A percentile compares a stretch with the other conserved stretches of the same genome.
Conservation (phyloP, 2,888 invertebrate species). For the Brenthis ino region DNA sequence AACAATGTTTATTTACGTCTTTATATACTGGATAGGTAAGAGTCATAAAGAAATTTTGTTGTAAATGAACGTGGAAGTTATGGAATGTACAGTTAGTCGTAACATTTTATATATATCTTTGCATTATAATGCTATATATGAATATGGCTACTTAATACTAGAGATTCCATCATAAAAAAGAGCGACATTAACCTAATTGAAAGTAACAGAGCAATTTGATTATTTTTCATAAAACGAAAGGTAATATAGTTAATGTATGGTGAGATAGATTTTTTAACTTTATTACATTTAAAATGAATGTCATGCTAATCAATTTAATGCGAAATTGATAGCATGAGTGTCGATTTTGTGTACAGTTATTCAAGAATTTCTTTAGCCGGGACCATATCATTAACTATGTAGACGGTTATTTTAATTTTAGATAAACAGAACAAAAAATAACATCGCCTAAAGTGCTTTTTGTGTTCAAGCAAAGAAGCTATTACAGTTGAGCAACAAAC, state of each 20-base stretch:
- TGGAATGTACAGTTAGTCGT: no score
- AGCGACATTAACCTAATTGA: background rate
- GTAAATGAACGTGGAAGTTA: no score
- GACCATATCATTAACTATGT: constrained; percentile 6
- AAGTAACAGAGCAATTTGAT: background rate
- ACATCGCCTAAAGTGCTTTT: constrained; percentile 6
- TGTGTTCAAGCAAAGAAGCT: constrained; percentile 1
- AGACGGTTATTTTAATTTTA: constrained; percentile 2
- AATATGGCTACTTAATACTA: no score
- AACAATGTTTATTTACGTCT: no score
- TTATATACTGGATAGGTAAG: no score
- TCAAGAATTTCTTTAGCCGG: background rate
- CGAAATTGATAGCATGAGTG: constrained; percentile 22
- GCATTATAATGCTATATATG: no score
- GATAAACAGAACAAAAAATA: constrained; percentile 10
- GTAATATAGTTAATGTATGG: background rate
- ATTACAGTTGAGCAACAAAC: constrained; percentile 9
- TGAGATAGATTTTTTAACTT: constrained; percentile 6
- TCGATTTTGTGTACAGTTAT: constrained; percentile 20
- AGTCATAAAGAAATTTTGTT: no score
- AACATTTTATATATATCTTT: no score
- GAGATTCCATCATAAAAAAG: no score
- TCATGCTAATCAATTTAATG: constrained; percentile 21
- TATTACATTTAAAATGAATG: constrained; percentile 15
- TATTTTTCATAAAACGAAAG: background rate